phyloP scores from a whole-genome alignment of 2,888 invertebrate species.

The Drosophila ezoana region DNA sequence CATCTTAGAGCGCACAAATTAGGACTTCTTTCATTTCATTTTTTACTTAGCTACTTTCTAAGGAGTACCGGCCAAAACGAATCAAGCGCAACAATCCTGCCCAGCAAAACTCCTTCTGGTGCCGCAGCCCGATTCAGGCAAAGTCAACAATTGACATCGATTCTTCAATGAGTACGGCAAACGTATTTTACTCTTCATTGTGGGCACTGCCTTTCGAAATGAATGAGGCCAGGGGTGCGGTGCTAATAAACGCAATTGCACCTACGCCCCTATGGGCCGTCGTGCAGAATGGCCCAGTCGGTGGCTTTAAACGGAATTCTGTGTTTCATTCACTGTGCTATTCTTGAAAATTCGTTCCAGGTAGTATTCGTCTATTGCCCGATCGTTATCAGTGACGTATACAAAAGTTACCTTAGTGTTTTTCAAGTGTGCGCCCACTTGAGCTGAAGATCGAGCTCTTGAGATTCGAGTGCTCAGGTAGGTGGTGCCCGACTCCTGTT shows the following conservation, averaged over 20 bases:
- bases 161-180: constrained; percentile 60
- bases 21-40: not conserved
- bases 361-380: constrained; percentile 38
- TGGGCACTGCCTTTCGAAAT: constrained; percentile 34
- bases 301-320: constrained; percentile 76
- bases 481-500: constrained; percentile 58
- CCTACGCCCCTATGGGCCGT: constrained; percentile 70
- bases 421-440: constrained; percentile 78
- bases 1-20: constrained; percentile 20
- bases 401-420: constrained; percentile 45
- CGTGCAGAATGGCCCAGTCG: constrained; percentile 67
- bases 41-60: not conserved
- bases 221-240: constrained; percentile 70
- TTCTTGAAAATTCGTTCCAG: constrained; percentile 56
- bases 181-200: constrained; percentile 40
- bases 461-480: constrained; percentile 70
- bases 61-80: constrained; percentile 46
- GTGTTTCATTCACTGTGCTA: constrained; percentile 32
- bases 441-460: constrained; percentile 73
- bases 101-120: constrained; percentile 49
- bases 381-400: constrained; percentile 65
- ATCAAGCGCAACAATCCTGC: constrained; percentile 60
- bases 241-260: constrained; percentile 83
- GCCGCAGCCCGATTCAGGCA: constrained; percentile 23
- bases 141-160: constrained; percentile 59